Percentiles rank a stretch among this genome's conserved stretches.
These are phyloP conservation scores for Loxodonta africana DNA, from an alignment of 2,113 vertebrate genomes.

Conservation along the genomic window DNA sequence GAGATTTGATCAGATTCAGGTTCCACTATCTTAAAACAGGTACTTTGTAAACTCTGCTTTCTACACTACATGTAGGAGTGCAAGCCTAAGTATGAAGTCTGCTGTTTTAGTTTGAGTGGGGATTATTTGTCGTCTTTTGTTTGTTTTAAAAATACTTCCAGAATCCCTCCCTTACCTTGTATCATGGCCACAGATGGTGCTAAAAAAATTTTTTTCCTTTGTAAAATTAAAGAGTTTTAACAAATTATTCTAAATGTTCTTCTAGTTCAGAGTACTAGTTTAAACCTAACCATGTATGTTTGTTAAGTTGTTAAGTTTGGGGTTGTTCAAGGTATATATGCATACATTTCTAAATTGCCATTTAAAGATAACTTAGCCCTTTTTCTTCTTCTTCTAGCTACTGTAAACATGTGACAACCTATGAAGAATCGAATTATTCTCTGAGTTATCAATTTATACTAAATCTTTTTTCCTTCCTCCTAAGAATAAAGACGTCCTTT, in stretches of 20 bases:
- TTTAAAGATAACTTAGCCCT: neutral
- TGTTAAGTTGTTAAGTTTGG: neutral
- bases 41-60: neutral
- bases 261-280: neutral
- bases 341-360: neutral
- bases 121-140: neutral
- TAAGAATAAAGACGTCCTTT: conserved; percentile 86
- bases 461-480: conserved; percentile 88
- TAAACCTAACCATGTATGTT: neutral
- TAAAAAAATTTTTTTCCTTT: neutral
- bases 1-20: neutral
- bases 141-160: neutral
- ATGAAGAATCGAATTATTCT: conserved; percentile 87
- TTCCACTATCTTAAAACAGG: neutral
- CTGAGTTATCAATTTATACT: conserved; percentile 90
- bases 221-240: neutral
- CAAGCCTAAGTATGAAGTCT: neutral
- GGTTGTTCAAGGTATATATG: too few relatives aligned
- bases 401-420: conserved; percentile 87
- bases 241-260: neutral
- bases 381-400: conserved; percentile 79
- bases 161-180: neutral
- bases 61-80: neutral
- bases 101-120: neutral
- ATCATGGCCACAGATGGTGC: accelerated